Conservation (phyloP, 1,140 invertebrate species). For the Drosophila sp. region DNA sequence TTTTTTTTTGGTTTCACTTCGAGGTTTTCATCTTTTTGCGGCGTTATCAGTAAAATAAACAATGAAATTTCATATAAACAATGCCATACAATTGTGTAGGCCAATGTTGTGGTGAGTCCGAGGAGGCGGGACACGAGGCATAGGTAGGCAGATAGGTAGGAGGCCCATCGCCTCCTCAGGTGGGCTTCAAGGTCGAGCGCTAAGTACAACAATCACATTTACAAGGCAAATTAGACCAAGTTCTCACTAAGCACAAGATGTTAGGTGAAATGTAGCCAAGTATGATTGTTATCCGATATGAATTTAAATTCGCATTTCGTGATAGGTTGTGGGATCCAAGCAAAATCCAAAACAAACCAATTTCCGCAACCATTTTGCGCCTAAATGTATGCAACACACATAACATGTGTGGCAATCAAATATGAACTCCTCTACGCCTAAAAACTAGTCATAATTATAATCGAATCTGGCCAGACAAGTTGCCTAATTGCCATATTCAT, state of each 20-base stretch:
- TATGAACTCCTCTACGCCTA: not conserved
- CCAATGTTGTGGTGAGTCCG: not conserved
- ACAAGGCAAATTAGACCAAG: slow-evolving; percentile 34
- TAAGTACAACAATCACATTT: slow-evolving; percentile 24
- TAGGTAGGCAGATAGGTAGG: not conserved
- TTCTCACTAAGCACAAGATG: slow-evolving; percentile 22
- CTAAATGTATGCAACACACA: slow-evolving; percentile 26
- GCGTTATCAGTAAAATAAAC: slow-evolving; percentile 55
- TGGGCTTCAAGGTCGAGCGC: slow-evolving; percentile 12
- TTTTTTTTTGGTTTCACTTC: slow-evolving; percentile 5
- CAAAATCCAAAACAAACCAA: not conserved
- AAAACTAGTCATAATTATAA: slow-evolving; percentile 39
- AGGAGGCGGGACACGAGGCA: not conserved
- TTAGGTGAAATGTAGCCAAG: not conserved
- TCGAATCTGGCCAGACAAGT: slow-evolving; percentile 44
- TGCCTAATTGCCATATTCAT: slow-evolving; percentile 69
- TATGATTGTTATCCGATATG: slow-evolving; percentile 7
- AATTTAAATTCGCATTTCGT: slow-evolving; percentile 18
- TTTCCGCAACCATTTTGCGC: slow-evolving; percentile 31
- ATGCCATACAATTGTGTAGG: slow-evolving; percentile 28
- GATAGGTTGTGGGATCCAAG: not conserved
- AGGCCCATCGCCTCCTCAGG: slow-evolving; percentile 1
- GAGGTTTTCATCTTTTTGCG: slow-evolving; percentile 12
- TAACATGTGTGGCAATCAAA: not conserved
- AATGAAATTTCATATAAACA: slow-evolving; percentile 60